phyloP scores from a whole-genome alignment of 2,888 invertebrate species.

The Alentia gelatinosa region DNA sequence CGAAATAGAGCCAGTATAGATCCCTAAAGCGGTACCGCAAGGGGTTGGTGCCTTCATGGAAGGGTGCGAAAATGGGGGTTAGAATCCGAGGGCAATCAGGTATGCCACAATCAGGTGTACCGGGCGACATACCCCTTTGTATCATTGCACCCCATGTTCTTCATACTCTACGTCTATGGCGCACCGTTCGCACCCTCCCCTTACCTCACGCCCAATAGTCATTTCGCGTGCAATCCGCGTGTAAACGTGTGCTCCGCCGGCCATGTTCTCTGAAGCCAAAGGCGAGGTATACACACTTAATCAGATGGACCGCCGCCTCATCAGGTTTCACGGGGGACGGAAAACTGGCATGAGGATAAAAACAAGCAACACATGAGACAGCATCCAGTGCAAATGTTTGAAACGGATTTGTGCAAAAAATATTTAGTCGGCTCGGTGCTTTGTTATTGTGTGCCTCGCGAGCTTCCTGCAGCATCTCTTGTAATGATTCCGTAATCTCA shows the following conservation, averaged over 20 bases:
- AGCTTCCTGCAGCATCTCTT: background rate
- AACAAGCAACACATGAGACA: background rate
- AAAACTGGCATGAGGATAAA: too few relatives aligned
- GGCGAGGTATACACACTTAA: background rate
- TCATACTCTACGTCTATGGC: too few relatives aligned
- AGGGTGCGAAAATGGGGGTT: too few relatives aligned
- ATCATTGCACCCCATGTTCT: background rate
- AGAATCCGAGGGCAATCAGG: too few relatives aligned
- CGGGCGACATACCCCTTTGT: background rate
- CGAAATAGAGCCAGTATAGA: too few relatives aligned
- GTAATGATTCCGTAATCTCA: background rate
- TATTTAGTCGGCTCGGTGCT: too few relatives aligned
- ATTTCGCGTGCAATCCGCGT: background rate
- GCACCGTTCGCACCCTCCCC: background rate
- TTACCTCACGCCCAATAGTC: conserved; percentile 4
- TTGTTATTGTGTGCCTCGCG: background rate
- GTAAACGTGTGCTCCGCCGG: background rate
- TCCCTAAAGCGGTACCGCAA: too few relatives aligned
- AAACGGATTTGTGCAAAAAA: too few relatives aligned
- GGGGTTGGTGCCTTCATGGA: too few relatives aligned
- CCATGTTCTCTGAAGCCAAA: background rate
- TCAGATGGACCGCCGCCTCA: background rate
- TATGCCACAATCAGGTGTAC: background rate
- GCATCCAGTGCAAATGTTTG: background rate
- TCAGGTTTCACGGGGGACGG: background rate